phyloP scores from a whole-genome alignment of 2,888 invertebrate species.

The Junonia oenone region DNA sequence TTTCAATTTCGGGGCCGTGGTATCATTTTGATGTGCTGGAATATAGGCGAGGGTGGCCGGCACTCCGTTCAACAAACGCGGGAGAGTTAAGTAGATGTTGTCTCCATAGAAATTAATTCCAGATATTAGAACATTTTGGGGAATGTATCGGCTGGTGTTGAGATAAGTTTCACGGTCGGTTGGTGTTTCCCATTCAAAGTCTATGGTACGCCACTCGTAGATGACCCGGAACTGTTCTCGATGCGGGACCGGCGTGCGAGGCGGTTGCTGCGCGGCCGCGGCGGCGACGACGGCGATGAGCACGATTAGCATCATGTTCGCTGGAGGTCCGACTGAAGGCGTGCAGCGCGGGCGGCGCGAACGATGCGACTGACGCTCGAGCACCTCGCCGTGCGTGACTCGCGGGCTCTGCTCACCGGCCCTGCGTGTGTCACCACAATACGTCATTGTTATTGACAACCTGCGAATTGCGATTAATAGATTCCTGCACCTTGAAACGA shows the following conservation, averaged over 20 bases:
- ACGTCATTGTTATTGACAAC: conserved; percentile 35
- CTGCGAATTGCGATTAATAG: conserved; percentile 39
- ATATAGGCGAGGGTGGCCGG: conserved; percentile 84
- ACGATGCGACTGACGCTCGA: conserved; percentile 56
- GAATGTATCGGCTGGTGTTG: conserved; percentile 80
- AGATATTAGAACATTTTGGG: conserved; percentile 83
- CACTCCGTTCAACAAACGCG: conserved; percentile 84
- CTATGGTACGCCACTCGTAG: conserved; percentile 86
- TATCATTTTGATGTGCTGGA: conserved; percentile 63
- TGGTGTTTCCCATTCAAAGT: conserved; percentile 83
- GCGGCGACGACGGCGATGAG: conserved; percentile 53
- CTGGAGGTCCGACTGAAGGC: conserved; percentile 39
- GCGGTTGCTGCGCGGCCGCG: conserved; percentile 62
- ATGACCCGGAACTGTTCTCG: conserved; percentile 83
- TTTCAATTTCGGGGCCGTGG: conserved; percentile 78
- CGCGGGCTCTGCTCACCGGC: conserved; percentile 31
- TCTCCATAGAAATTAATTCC: conserved; percentile 84
- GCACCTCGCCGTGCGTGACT: conserved; percentile 35
- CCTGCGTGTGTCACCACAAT: conserved; percentile 48
- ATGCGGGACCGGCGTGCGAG: conserved; percentile 49
- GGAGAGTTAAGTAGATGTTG: conserved; percentile 83
- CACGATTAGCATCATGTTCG: conserved; percentile 53
- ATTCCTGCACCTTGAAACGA: conserved; percentile 15
- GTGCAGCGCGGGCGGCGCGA: conserved; percentile 60
- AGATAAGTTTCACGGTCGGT: conserved; percentile 75